Evolutionary conservation across 2,797 vertebrate species (phyloP).

Genomic region (Danio albolineatus): DNA sequence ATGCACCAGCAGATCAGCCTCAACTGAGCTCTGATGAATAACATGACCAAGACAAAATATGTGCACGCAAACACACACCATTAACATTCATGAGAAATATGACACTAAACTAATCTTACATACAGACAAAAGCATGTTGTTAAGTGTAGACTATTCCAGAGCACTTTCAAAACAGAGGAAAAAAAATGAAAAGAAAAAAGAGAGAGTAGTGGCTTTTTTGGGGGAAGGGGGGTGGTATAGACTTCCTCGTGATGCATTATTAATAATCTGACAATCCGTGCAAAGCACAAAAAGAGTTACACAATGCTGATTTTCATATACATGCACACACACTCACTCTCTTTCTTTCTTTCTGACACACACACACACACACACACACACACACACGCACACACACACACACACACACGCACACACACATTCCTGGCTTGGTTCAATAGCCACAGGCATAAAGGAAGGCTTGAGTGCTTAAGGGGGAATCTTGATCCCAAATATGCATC

Average conservation of each 20-base stretch:
- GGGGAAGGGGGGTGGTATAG: too few species aligned
- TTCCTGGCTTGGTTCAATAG: not conserved
- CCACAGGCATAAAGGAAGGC: slow-evolving; percentile 15
- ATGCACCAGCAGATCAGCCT: not conserved
- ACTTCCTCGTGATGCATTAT: slow-evolving; percentile 37
- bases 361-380: slow-evolving; percentile 28
- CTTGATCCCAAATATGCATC: slow-evolving; percentile 31
- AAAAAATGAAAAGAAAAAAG: too few species aligned
- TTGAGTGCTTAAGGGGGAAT: slow-evolving; percentile 27
- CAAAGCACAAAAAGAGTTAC: slow-evolving; percentile 36
- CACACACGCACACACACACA: slow-evolving; percentile 5
- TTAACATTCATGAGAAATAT: slow-evolving; percentile 46
- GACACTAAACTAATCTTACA: not conserved
- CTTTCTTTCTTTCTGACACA: not conserved
- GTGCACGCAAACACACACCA: slow-evolving; percentile 7
- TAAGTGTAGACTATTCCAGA: slow-evolving; percentile 2
- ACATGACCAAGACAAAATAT: slow-evolving; percentile 12
- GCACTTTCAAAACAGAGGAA: not conserved
- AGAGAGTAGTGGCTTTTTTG: not conserved
- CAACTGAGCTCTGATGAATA: not conserved
- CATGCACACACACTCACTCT: slow-evolving; percentile 8
- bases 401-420: slow-evolving; percentile 38
- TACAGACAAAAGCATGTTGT: not conserved
- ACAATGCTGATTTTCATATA: slow-evolving; percentile 10
- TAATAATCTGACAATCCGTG: slow-evolving; percentile 36